Conservation (phyloP, 2,113 vertebrate species). For the Nesogale talazaci region DNA sequence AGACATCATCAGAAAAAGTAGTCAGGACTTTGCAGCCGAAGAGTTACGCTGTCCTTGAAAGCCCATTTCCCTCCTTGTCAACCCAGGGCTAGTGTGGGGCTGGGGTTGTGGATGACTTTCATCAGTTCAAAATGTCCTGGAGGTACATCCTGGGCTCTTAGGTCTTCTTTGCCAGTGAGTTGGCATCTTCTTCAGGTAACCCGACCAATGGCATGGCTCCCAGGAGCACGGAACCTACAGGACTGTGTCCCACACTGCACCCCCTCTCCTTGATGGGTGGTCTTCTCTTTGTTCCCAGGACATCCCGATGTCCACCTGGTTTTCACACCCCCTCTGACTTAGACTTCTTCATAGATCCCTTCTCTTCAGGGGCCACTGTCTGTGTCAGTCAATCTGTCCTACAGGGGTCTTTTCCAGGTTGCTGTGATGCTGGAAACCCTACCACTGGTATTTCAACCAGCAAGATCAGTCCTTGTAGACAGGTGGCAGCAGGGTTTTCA, state of each 20-base stretch:
- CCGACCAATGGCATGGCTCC: too few relatives aligned
- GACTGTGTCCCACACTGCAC: too few relatives aligned
- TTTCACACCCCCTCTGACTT: neutral
- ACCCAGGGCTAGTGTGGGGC: neutral
- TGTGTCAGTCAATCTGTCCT: neutral
- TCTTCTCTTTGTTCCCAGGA: neutral
- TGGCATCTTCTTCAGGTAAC: neutral
- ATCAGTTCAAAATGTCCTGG: neutral
- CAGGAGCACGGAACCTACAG: rapidly evolving
- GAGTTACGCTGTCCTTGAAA: neutral
- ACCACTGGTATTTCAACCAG: too few relatives aligned
- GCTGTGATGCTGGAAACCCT: neutral
- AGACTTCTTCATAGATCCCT: neutral
- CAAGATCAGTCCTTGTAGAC: too few relatives aligned
- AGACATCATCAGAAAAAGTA: neutral
- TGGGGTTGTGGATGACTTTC: neutral
- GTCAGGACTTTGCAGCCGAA: neutral
- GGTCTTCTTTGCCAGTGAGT: neutral
- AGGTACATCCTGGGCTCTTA: neutral
- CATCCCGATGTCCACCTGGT: neutral
- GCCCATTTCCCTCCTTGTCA: neutral
- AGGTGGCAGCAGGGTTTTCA: too few relatives aligned
- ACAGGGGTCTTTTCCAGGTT: neutral
- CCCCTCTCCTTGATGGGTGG: neutral
- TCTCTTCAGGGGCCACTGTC: neutral